Evolutionary conservation across 2,888 invertebrate species (phyloP), one percentile per base, ranked within the genome.

Genomic region (Drosophila diplacantha): DNA sequence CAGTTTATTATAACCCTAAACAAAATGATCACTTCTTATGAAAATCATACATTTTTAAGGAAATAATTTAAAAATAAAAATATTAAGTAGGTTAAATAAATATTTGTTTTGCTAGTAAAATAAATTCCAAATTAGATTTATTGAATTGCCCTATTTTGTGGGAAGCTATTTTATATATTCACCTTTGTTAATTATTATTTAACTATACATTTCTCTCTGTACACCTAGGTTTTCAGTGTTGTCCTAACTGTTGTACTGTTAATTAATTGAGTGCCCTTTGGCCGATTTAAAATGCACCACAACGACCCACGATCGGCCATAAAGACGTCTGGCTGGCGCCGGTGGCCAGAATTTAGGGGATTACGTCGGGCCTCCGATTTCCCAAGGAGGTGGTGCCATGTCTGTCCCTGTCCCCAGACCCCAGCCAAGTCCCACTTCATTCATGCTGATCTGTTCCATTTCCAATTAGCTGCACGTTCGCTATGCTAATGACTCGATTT

Each of bases 281-380:
- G 67, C 67, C 67, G 67, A 68, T 66, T 81, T 81, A 69, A 75
- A 81, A 81, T 83, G 77, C 83, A 70, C 49, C 74, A 60, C 77
- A 43, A 60, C 64, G 43, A 43, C 29, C 26, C 31, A 29, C 46
- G 65, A 68, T 47, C 60, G 60, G 60, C 83, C 72, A 84, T 84
- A 79, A 85, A 85, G 85, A 83, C 84, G 84, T 84, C 85, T 75
- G 80, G 67, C 76, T 85, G 84, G 84, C 84, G 84, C 84, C 84
- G 80, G 71, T 71, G 71, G 44, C 46, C 73, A 74, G 71, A 77
- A 85, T 83, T 84, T 85, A 85, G 83, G 84, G 74, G 85, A 74
- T 74, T 82, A 78, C 69, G 18, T 37, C 7, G 26, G 9, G 55
- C 62, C 43, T 14, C 31, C 35, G 51, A 61, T 62, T 58, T 59